These are phyloP conservation scores for Brienomyrus brachyistius DNA, from an alignment of 2,113 vertebrate genomes.

Conservation along the genomic window DNA sequence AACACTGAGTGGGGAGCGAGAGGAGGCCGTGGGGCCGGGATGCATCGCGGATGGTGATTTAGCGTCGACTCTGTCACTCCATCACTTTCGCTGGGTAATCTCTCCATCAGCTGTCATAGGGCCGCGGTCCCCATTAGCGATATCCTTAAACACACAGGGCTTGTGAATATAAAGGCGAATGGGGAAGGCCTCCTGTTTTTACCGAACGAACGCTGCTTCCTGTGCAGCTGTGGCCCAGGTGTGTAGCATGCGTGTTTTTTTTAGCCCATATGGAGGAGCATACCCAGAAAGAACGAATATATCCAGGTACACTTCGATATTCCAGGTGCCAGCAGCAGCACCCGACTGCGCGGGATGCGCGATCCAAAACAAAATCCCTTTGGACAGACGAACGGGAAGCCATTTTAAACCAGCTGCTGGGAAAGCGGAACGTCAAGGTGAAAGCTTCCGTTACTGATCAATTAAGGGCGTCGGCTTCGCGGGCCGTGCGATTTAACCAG, in stretches of 20 bases:
- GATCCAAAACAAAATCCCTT: background rate
- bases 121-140: slow-evolving; percentile 57
- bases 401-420: background rate
- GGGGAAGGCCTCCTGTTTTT: slow-evolving; percentile 55
- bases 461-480: background rate
- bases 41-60: slow-evolving; percentile 55
- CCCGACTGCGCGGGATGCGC: background rate
- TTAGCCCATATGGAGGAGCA: background rate
- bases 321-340: background rate
- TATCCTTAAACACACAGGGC: slow-evolving; percentile 61
- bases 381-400: background rate
- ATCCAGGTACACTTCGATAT: background rate
- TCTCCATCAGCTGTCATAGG: slow-evolving; percentile 59
- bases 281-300: background rate
- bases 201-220: slow-evolving; percentile 52
- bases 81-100: slow-evolving; percentile 61
- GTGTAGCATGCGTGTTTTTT: background rate
- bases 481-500: background rate
- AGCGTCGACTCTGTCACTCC: slow-evolving; percentile 56
- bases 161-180: slow-evolving; percentile 69
- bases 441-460: background rate
- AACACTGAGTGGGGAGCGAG: slow-evolving; percentile 52
- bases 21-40: slow-evolving; percentile 48
- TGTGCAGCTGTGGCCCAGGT: slow-evolving; percentile 42
- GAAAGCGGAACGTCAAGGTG: background rate